Conservation (phyloP, 2,113 vertebrate genomes). For the Chionomys nivalis region DNA sequence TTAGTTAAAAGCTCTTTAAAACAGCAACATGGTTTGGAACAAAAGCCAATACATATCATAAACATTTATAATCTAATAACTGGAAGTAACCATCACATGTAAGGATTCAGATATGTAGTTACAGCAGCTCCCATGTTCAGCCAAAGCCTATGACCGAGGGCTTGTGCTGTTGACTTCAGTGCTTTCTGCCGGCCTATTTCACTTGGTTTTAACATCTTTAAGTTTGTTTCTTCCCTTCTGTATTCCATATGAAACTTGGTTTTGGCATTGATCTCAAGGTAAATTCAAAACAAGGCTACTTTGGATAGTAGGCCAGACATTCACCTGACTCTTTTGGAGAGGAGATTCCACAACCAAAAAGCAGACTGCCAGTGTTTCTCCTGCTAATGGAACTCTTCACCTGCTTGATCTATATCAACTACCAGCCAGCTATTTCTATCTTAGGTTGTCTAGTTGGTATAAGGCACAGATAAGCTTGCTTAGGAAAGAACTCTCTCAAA, state of each 20-base stretch:
- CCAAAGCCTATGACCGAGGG: background rate
- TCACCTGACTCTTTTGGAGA: background rate
- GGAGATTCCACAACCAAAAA: background rate
- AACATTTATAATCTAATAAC: background rate
- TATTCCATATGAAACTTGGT: background rate
- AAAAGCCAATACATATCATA: background rate
- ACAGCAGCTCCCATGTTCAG: background rate
- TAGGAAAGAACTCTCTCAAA: constrained; percentile 42
- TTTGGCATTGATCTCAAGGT: background rate
- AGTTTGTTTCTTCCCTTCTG: background rate
- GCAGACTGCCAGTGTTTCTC: background rate
- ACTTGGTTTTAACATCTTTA: background rate
- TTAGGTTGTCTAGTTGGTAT: background rate
- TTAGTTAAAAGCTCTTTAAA: constrained; percentile 62
- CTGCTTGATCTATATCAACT: background rate
- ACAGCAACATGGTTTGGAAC: background rate
- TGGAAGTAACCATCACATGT: background rate
- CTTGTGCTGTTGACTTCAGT: background rate
- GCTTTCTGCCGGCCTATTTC: background rate
- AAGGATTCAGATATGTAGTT: background rate
- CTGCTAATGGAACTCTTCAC: background rate
- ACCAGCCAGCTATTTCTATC: background rate
- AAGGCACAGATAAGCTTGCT: constrained; percentile 36
- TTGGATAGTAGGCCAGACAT: background rate
- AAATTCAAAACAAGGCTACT: background rate